Evolutionary conservation across 2,113 vertebrate genomes (phyloP).

Genomic region (Tyto alba): DNA sequence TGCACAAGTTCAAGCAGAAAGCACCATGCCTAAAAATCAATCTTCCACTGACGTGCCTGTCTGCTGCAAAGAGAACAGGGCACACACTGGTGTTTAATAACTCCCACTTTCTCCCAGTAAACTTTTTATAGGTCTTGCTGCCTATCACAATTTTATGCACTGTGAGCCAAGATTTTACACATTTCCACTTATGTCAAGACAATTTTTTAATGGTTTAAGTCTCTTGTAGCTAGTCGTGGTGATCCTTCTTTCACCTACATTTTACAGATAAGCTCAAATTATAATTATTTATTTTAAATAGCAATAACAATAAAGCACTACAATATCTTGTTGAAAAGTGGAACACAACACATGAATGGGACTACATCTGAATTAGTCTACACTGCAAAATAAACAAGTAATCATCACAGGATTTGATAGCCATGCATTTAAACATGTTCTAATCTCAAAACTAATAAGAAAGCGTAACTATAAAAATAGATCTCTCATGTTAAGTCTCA

Average conservation of each 20-base stretch:
- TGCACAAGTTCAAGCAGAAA: neutral
- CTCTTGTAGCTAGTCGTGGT: neutral
- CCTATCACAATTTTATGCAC: neutral
- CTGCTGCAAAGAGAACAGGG: neutral
- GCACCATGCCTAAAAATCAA: neutral
- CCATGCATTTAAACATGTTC: conserved; percentile 4
- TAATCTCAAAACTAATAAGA: conserved; percentile 52
- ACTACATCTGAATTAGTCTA: conserved; percentile 18
- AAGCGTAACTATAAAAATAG: conserved; percentile 50
- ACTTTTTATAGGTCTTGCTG: neutral
- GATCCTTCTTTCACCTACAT: neutral
- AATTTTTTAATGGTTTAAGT: neutral
- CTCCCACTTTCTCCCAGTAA: neutral
- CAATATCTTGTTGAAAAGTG: neutral
- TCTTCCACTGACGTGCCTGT: fast-evolving
- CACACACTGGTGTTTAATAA: neutral
- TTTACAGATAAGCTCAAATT: neutral
- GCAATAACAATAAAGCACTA: neutral
- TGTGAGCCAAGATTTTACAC: neutral
- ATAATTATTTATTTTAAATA: neutral
- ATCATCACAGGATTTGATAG: conserved; percentile 40
- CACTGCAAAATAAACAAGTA: conserved; percentile 38
- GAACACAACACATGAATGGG: neutral
- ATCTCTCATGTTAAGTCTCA: conserved; percentile 47
- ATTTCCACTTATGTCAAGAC: neutral